These are phyloP conservation scores for Drosophila rellima DNA, from an alignment of 2,888 invertebrate species.

Conservation along the genomic window DNA sequence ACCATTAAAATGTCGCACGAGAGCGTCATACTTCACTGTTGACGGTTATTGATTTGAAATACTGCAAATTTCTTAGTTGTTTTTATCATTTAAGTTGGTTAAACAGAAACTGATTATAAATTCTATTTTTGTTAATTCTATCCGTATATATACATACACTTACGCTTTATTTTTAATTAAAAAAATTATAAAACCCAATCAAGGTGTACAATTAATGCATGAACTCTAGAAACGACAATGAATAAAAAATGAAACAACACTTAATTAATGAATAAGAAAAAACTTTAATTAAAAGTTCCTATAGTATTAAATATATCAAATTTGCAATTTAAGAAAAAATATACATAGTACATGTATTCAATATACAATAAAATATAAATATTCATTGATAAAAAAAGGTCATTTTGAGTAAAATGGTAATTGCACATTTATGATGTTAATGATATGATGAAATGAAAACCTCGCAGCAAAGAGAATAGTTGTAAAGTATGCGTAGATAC, in stretches of 20 bases:
- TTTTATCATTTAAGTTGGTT: constrained; percentile 10
- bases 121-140: constrained; percentile 6
- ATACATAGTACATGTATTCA: constrained; percentile 8
- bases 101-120: not conserved
- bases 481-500: constrained; percentile 25
- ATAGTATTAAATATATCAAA: constrained; percentile 61
- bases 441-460: constrained; percentile 26
- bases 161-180: not conserved
- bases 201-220: not conserved
- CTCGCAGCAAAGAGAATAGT: constrained; percentile 48
- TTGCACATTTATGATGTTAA: constrained; percentile 24
- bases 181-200: not conserved
- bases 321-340: constrained; percentile 28
- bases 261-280: constrained; percentile 40
- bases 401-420: constrained; percentile 10
- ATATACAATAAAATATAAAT: constrained; percentile 19
- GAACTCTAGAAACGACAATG: constrained; percentile 6
- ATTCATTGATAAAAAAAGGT: constrained; percentile 18
- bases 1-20: constrained; percentile 13
- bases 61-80: constrained; percentile 1
- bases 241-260: constrained; percentile 4
- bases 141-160: not conserved
- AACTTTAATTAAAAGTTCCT: constrained; percentile 74
- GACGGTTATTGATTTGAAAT: constrained; percentile 11
- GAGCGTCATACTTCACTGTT: constrained; percentile 36